phyloP scores from a whole-genome alignment of 2,888 invertebrate species.

The Pimpla rufipes region DNA sequence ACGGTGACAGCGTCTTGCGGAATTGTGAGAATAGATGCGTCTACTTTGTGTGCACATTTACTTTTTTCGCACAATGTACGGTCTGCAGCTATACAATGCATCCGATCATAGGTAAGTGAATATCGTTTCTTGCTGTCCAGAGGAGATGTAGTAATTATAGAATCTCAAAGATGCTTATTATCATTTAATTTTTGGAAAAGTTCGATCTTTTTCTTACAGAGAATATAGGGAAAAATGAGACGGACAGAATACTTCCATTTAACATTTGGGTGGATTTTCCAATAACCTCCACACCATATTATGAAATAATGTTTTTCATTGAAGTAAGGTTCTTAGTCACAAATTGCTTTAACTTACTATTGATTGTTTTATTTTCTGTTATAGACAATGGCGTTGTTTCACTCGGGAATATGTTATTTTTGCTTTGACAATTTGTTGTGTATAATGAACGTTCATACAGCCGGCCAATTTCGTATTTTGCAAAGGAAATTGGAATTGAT shows the following conservation, averaged over 20 bases:
- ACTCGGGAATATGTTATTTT: slow-evolving; percentile 70
- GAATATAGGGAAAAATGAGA: slow-evolving; percentile 66
- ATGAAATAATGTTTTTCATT: slow-evolving; percentile 70
- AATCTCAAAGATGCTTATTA: neutral
- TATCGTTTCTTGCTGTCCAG: neutral
- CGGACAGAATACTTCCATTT: slow-evolving; percentile 70
- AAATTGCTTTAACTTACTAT: neutral
- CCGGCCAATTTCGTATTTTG: slow-evolving; percentile 75
- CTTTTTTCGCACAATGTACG: slow-evolving; percentile 66
- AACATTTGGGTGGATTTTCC: slow-evolving; percentile 71
- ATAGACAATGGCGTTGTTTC: slow-evolving; percentile 60
- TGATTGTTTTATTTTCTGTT: slow-evolving; percentile 16
- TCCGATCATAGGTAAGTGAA: slow-evolving; percentile 62
- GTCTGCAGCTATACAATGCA: slow-evolving; percentile 59
- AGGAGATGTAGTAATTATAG: neutral
- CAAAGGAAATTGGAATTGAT: slow-evolving; percentile 67
- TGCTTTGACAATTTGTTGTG: slow-evolving; percentile 75
- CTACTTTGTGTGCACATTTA: slow-evolving; percentile 60
- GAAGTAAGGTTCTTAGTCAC: slow-evolving; percentile 64
- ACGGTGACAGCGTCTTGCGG: slow-evolving; percentile 41
- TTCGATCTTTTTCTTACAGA: slow-evolving; percentile 49
- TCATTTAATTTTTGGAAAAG: neutral
- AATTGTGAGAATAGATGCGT: slow-evolving; percentile 61
- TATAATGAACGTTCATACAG: slow-evolving; percentile 69
- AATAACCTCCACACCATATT: slow-evolving; percentile 70